Evolutionary conservation across 2,888 invertebrate species (phyloP).

Genomic region (Thereva unica): DNA sequence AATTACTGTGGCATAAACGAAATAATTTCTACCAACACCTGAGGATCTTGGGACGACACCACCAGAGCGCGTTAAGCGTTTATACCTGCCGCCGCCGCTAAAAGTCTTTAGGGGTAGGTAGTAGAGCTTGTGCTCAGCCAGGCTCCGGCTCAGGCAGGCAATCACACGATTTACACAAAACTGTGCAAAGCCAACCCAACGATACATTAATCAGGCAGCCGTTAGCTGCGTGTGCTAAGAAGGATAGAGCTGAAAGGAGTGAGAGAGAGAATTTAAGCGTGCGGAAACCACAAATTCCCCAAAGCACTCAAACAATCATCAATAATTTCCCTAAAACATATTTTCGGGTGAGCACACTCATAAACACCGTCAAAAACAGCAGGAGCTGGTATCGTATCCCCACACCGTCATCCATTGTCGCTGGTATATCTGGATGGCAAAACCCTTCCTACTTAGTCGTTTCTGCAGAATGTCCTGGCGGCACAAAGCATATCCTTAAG

Average conservation of each 20-base stretch:
- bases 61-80: not conserved
- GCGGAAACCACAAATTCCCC: slow-evolving; percentile 40
- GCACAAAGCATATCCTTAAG: slow-evolving; percentile 5
- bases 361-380: slow-evolving; percentile 20
- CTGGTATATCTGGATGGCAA: slow-evolving; percentile 4
- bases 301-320: slow-evolving; percentile 42
- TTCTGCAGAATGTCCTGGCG: slow-evolving; percentile 2
- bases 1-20: slow-evolving; percentile 12
- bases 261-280: slow-evolving; percentile 31
- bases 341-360: slow-evolving; percentile 34
- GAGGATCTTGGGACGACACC: slow-evolving; percentile 5
- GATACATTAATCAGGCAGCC: slow-evolving; percentile 36
- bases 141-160: no score
- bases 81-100: no score
- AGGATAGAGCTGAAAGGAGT: not conserved
- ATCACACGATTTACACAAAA: not conserved
- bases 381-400: slow-evolving; percentile 9
- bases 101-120: no score
- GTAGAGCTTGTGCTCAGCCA: no score
- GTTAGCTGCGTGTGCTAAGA: slow-evolving; percentile 12
- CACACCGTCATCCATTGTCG: slow-evolving; percentile 10
- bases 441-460: slow-evolving; percentile 26
- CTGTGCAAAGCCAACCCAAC: slow-evolving; percentile 25
- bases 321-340: slow-evolving; percentile 41
- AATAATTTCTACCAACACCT: slow-evolving; percentile 24